phyloP scores from a whole-genome alignment of 2,113 vertebrate genomes.

The Burhinus bistriatus region DNA sequence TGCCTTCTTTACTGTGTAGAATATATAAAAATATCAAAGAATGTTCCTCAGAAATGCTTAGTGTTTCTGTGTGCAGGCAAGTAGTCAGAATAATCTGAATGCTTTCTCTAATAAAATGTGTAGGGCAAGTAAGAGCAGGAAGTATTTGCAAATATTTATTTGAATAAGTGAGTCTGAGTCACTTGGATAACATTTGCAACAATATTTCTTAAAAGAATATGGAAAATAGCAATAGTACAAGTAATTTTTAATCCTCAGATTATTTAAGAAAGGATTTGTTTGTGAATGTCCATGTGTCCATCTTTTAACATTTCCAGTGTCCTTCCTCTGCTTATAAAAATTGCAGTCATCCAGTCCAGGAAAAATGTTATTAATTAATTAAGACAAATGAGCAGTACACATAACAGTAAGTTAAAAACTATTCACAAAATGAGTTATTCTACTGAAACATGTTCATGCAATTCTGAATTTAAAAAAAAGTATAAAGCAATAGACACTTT shows the following conservation, averaged over 20 bases:
- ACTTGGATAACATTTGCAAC: neutral
- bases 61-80: neutral
- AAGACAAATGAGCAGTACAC: neutral
- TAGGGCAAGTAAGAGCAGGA: neutral
- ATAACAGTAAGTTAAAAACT: neutral
- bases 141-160: neutral
- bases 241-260: neutral
- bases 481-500: neutral
- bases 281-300: neutral
- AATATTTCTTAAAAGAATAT: neutral
- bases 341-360: neutral
- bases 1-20: neutral
- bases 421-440: neutral
- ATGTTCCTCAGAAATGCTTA: neutral
- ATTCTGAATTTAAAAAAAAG: neutral
- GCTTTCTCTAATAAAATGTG: neutral
- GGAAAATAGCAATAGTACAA: neutral
- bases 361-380: neutral
- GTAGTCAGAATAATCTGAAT: neutral
- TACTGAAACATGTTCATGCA: neutral
- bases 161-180: constrained; percentile 1
- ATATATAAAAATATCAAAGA: neutral
- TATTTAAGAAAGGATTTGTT: neutral
- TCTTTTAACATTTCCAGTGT: neutral
- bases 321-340: neutral